A percentile compares a stretch with the other conserved stretches of the same genome.
Evolutionary conservation across 1,140 invertebrate species (phyloP).

Genomic region (Drosophila repleta): DNA sequence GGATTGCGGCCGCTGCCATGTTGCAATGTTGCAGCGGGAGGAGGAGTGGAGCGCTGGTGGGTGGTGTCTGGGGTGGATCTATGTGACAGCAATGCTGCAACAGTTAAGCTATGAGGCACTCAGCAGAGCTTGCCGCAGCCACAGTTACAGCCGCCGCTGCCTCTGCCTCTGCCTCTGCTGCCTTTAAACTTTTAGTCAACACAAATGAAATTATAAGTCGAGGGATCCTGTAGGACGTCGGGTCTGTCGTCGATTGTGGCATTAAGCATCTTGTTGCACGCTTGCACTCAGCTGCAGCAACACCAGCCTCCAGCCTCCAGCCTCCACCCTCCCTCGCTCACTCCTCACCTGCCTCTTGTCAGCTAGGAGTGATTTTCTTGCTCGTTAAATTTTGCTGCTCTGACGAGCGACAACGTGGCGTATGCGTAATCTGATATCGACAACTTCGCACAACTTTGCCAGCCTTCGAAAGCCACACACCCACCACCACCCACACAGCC

Average conservation of each 20-base stretch:
- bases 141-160: background rate
- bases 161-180: background rate
- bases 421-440: conserved; percentile 78
- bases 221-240: conserved; percentile 16
- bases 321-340: background rate
- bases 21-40: conserved; percentile 7
- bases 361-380: conserved; percentile 70
- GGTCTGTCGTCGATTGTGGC: conserved; percentile 29
- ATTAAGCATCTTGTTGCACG: conserved; percentile 33
- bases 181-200: conserved; percentile 49
- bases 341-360: background rate
- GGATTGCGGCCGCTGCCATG: conserved; percentile 43
- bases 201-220: conserved; percentile 78
- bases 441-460: conserved; percentile 47
- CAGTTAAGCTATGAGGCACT: conserved; percentile 30
- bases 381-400: conserved; percentile 71
- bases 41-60: background rate
- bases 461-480: conserved; percentile 22
- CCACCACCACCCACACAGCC: conserved; percentile 16
- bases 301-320: background rate
- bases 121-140: conserved; percentile 1
- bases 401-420: conserved; percentile 63
- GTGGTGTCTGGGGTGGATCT: too few relatives aligned
- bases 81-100: conserved; percentile 17
- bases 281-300: conserved; percentile 2